Percentiles rank a stretch among this genome's conserved stretches.
Conservation (phyloP, 2,888 invertebrate genomes). For the Oxyteleia sp. region DNA sequence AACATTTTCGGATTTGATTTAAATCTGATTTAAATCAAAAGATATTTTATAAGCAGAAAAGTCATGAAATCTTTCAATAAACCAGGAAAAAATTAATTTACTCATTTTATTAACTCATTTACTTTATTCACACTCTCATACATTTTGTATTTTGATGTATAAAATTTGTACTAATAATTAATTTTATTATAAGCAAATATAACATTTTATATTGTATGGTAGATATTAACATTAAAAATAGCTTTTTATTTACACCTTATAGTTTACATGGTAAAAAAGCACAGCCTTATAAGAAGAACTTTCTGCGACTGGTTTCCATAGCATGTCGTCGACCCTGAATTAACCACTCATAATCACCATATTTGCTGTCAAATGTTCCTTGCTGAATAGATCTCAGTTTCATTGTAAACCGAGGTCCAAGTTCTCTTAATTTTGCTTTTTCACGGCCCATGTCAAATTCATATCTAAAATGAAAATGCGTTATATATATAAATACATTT, state of each 20-base stretch:
- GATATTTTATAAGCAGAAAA: too few species aligned
- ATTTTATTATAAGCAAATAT: too few species aligned
- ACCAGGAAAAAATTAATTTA: too few species aligned
- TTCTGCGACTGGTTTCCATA: conserved; percentile 96
- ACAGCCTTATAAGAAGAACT: conserved; percentile 94
- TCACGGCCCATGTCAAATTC: conserved; percentile 94
- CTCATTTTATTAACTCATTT: too few species aligned
- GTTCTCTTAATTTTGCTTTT: conserved; percentile 93
- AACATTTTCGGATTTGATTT: too few species aligned
- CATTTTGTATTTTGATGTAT: too few species aligned
- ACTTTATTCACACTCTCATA: too few species aligned
- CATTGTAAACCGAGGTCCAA: conserved; percentile 99
- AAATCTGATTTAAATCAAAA: too few species aligned
- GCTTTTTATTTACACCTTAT: conserved; percentile 1
- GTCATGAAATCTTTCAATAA: too few species aligned
- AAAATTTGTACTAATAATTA: too few species aligned
- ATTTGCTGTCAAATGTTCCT: conserved; percentile 98
- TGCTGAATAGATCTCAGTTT: conserved; percentile 97
- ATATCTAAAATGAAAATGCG: conserved; percentile 89
- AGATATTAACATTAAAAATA: not conserved
- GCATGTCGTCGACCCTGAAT: conserved; percentile 96
- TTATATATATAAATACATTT: too few species aligned
- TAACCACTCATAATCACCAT: conserved; percentile 99
- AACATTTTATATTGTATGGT: too few species aligned
- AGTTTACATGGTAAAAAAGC: not conserved